These are phyloP conservation scores for Halictus ligatus DNA, from an alignment of 2,888 invertebrate genomes.

Conservation along the genomic window DNA sequence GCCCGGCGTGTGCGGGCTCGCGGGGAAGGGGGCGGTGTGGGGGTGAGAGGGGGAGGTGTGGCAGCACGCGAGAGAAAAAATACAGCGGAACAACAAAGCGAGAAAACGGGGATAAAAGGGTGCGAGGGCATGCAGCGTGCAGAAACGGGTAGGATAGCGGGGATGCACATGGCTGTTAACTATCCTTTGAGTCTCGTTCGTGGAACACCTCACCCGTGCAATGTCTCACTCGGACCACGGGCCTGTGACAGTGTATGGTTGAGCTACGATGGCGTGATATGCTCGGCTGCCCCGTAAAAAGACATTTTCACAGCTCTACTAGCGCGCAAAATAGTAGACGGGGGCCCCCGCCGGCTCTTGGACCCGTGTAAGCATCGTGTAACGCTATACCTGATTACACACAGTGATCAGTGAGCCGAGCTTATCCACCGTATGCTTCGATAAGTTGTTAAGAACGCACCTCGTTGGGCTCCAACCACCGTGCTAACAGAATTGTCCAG, in stretches of 20 bases:
- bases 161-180: conserved; percentile 73
- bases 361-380: conserved; percentile 70
- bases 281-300: conserved; percentile 77
- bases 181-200: conserved; percentile 79
- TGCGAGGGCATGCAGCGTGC: conserved; percentile 29
- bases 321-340: conserved; percentile 68
- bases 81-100: conserved; percentile 18
- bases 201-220: conserved; percentile 78
- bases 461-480: conserved; percentile 67
- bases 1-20: not conserved
- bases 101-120: conserved; percentile 36
- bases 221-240: conserved; percentile 73
- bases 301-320: conserved; percentile 74
- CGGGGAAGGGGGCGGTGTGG: not conserved
- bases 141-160: conserved; percentile 24
- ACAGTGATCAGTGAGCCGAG: conserved; percentile 78
- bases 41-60: too few species aligned
- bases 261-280: conserved; percentile 64
- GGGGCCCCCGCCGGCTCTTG: conserved; percentile 40
- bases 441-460: conserved; percentile 80
- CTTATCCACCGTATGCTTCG: conserved; percentile 75
- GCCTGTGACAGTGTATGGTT: conserved; percentile 60
- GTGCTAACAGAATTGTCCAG: conserved; percentile 56
- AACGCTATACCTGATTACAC: conserved; percentile 80
- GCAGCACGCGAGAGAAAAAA: not conserved